Evolutionary conservation across 2,888 invertebrate species (phyloP), one percentile per base, ranked within the genome.

Genomic region (Colostygia pectinataria): DNA sequence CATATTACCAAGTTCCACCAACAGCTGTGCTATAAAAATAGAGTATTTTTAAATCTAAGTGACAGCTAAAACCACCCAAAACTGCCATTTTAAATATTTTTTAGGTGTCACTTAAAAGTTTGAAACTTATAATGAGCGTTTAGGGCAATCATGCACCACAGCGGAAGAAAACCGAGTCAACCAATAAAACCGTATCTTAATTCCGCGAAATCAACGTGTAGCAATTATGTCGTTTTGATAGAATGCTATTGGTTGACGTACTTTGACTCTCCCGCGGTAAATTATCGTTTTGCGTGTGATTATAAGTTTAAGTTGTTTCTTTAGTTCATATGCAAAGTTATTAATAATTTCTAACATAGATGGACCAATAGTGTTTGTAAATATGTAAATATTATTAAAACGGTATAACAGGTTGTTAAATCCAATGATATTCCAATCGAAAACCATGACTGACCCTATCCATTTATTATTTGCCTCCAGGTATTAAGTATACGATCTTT

Each of bases 351-450:
- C 68, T 70, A 73, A 78, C 66, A 83, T 89, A 89, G 88, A 85
- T 73, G 89, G 89, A 89, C 89, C 89, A 89, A 89, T 81, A 84
- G 86, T 71, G 73, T 76, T 68, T 89, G 89, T 89, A 88, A 66
- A 88, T 88, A 87, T 89, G 88, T 89, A 87, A 71, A 89, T 87
- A 56, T 73, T 79, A 83, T 77, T 52, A 63, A 77, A 15, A 74
- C 77, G 77, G 78, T 81, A 71, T 77, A 74, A 80, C 81, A 80
- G 80, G 82, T 83, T 83, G 79, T 81, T 67, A 49, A 33, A 64
- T 63, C 63, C 58, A 61, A 68, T 71, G 64, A 56, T 47, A 62
- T 63, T 53, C 33, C 39, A 32, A 59, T 55, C 68, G 63, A 55
- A 57, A 63, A 63, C 65, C 66, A 68, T 53, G 78, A 79, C 79